Evolutionary conservation across 2,113 vertebrate species (phyloP), one percentile per base, ranked within the genome.

Genomic region (Embiotoca jacksoni): DNA sequence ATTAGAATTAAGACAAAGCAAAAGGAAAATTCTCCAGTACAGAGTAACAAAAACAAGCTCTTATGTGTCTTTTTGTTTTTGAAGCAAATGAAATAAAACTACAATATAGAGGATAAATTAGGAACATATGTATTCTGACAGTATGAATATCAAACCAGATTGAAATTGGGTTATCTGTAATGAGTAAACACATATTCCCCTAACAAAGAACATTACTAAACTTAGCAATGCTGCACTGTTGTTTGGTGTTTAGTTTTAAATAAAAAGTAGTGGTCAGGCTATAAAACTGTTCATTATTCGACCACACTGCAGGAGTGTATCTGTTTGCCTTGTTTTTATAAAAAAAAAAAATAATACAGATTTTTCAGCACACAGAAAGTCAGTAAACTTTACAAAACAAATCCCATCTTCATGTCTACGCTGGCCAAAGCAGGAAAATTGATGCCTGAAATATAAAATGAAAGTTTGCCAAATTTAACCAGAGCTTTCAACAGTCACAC

Each of bases 81-180:
- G 11, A 84, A 66, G 72, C 64, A 82, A 82, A 82, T 64, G 4
- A 75, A 90, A 75, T 71, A 79, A 72, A 84, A 67, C 64, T 70
- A 55, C 35, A 60, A 69, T 3, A 74, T 78, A 31, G 76, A 72
- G 81, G 56, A 80, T 85, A 79, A 85, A 92, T 82, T 84, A 83
- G 66, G 32, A 89, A 46, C 79, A 87, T 75, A 71, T 82, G 84
- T 83, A 44, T 73, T 53, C 61, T 89, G 72, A 81, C 57, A 66
- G 65, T 61, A 58, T 31, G 80, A 81, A 88, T 88, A 88, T 90
- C 55, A 89, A 89, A 89, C 54, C 60, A 54, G 78, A 85, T 72
- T 86, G 81, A 92, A 23, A 91, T 49, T 86, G 74, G 83, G 89
- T 91, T 89, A 84, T 84, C 82, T 66, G 65, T 85, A 84, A 83